A percentile compares a stretch with the other conserved stretches of the same genome.
Conservation (phyloP, 2,113 vertebrate genomes). For the Muntiacus reevesi region DNA sequence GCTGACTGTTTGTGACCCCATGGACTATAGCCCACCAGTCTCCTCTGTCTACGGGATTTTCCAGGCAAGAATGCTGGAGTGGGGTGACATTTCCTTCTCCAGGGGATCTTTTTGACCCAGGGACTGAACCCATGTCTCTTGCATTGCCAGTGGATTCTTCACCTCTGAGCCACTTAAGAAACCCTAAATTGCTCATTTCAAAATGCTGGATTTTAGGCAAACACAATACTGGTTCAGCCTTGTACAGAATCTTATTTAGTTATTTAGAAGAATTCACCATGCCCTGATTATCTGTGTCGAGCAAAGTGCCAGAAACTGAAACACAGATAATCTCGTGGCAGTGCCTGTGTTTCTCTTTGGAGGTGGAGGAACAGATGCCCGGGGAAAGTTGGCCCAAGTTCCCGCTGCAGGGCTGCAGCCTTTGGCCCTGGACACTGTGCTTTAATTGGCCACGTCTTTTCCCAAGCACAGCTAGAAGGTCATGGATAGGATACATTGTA, state of each 20-base stretch:
- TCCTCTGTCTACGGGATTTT: not conserved
- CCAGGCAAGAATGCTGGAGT: not conserved
- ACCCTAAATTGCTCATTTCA: not conserved
- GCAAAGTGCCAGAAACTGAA: not conserved
- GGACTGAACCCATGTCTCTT: not conserved
- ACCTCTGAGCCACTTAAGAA: not conserved
- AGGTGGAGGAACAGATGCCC: not conserved
- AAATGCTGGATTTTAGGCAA: not conserved
- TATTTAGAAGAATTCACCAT: not conserved
- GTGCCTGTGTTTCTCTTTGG: not conserved
- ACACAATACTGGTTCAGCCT: not conserved
- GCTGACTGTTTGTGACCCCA: not conserved
- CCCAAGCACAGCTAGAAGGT: fast-evolving
- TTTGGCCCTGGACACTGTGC: not conserved
- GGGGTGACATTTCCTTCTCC: not conserved
- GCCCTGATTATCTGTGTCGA: not conserved
- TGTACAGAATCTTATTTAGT: not conserved
- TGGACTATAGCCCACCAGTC: not conserved
- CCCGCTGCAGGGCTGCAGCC: no score
- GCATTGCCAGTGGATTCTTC: not conserved
- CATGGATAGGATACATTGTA: not conserved
- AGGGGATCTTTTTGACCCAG: not conserved
- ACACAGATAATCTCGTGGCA: fast-evolving
- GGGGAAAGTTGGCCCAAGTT: not conserved
- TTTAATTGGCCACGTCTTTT: not conserved